Percentiles rank a stretch among this genome's conserved stretches.
These are phyloP conservation scores for Heteractis magnifica DNA, from an alignment of 92 coral and sea anemone species.

Conservation along the genomic window DNA sequence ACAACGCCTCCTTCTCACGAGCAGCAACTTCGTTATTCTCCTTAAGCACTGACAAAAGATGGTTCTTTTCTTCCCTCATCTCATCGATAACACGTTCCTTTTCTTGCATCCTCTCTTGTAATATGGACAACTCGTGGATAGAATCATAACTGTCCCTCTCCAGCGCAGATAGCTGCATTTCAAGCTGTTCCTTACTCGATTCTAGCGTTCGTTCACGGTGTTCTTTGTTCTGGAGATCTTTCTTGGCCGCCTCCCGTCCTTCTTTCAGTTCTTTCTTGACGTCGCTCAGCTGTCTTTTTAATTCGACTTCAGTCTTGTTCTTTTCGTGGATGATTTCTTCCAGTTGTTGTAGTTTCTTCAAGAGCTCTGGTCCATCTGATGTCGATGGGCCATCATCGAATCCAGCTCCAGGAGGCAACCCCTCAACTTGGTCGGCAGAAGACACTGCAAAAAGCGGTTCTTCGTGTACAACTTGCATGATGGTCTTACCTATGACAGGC, in stretches of 20 bases:
- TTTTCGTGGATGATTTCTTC: slow-evolving; percentile 72
- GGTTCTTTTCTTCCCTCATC: slow-evolving; percentile 86
- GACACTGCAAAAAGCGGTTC: slow-evolving; percentile 63
- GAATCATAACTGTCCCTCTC: slow-evolving; percentile 84
- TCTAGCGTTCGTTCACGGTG: slow-evolving; percentile 66
- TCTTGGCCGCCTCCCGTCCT: slow-evolving; percentile 57
- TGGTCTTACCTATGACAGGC: slow-evolving; percentile 48
- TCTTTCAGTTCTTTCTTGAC: slow-evolving; percentile 63
- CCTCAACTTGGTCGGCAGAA: slow-evolving; percentile 64
- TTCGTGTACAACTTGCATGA: slow-evolving; percentile 69
- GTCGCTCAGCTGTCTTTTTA: slow-evolving; percentile 65
- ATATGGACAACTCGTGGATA: slow-evolving; percentile 31
- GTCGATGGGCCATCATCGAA: slow-evolving; percentile 40
- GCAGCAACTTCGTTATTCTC: slow-evolving; percentile 80
- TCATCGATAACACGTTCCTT: slow-evolving; percentile 76
- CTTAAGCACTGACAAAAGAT: slow-evolving; percentile 72
- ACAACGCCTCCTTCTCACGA: slow-evolving; percentile 71
- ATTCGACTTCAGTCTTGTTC: slow-evolving; percentile 54
- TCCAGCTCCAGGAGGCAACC: slow-evolving; percentile 57
- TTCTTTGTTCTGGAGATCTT: slow-evolving; percentile 60
- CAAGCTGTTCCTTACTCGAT: slow-evolving; percentile 71
- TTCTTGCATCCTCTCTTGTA: slow-evolving; percentile 74
- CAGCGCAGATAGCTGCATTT: slow-evolving; percentile 73
- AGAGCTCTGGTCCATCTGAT: slow-evolving; percentile 44
- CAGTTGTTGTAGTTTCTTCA: slow-evolving; percentile 67